Evolutionary conservation across 2,888 invertebrate genomes (phyloP), one percentile per base, ranked within the genome.

Genomic region (Uropetala carovei): DNA sequence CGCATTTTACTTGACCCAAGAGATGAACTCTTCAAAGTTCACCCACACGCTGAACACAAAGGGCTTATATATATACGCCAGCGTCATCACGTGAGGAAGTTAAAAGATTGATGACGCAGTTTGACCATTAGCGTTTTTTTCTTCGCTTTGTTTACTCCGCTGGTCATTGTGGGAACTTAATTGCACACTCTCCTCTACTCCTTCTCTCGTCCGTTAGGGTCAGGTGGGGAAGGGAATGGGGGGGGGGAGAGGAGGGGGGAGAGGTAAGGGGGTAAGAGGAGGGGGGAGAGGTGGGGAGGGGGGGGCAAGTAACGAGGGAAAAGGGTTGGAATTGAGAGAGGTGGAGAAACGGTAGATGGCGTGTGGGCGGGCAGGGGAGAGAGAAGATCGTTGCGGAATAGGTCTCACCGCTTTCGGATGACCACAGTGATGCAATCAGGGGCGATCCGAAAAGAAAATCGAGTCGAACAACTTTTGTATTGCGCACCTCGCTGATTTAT

Each of bases 41-140:
- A 60, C 60, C 86, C 86, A 86, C 86, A 27, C 57, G 86, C 59
- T 59, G 27, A 30, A 60, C 14, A 22, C 13, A 30, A 60, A 57
- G 86, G 86, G 43, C 43, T 43, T 43, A 43, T 43, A 43, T 43
- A 43, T 43, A 43, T 5, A 27, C 30, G 18, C 64, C 18, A 59
- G 86, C 86, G 86, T 86, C 86, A 86, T 86, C 59, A 86, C 27
- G 27, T 60, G n/a, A 86, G 60, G 86, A 60, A 86, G 59, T 43
- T 60, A 30, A 86, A 59, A 86, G 86, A 86, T 86, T 86, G 86
- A 86, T 86, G 86, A 86, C 86, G 86, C 86, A n/a, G 59, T 86
- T 59, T 86, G 86, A 86, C 59, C 86, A 86, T 86, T 86, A 86
- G 60, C 60, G 30, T 30, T 86, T 86, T 86, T 86, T 86, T 60